Evolutionary conservation across 2,113 vertebrate genomes (phyloP), one percentile per base, ranked within the genome.

Genomic region (Butorides virescens): DNA sequence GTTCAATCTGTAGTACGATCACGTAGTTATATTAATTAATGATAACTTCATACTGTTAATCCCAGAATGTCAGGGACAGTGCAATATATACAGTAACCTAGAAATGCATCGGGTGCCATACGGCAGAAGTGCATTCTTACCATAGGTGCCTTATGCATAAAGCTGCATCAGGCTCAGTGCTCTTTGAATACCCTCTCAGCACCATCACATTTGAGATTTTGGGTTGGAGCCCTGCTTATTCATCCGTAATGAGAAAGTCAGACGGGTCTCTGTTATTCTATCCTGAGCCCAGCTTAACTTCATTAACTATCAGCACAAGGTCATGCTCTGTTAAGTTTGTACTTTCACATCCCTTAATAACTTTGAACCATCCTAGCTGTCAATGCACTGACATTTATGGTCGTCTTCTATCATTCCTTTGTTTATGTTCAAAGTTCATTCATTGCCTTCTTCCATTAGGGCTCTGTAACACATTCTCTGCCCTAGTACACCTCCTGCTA

Each of bases 371-470:
- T 88, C 50, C 56, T 86, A 63, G 17, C 86, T 92, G 78, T 83
- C 92, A 88, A 88, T 71, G 75, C 55, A 44, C 72, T 90, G 90
- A 86, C 88, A 88, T 91, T 92, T 94, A 92, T 86, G 71, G 27
- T 88, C 47, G 55, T 83, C 77, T 73, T 85, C 78, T 94, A 53
- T 52, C 78, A 70, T 56, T 67, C 42, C 25, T 94, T 86, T 96
- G 87, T 96, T 95, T 94, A 83, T 63, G 79, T 74, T 94, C 46
- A 88, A 86, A 94, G 81, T 94, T 92, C 78, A 92, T 88, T 96
- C 87, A 92, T 13, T 55, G 59, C 37, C n/a, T 50, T 77, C 75
- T 93, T 90, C 85, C 78, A 83, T 74, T n/a, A 90, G 42, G 49
- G 59, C 49, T 85, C 87, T 76, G 50, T 83, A 91, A 79, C 62